A percentile compares a stretch with the other conserved stretches of the same genome.
These are phyloP conservation scores for Oceanodroma tethys DNA, from an alignment of 2,113 vertebrate species.

Conservation along the genomic window DNA sequence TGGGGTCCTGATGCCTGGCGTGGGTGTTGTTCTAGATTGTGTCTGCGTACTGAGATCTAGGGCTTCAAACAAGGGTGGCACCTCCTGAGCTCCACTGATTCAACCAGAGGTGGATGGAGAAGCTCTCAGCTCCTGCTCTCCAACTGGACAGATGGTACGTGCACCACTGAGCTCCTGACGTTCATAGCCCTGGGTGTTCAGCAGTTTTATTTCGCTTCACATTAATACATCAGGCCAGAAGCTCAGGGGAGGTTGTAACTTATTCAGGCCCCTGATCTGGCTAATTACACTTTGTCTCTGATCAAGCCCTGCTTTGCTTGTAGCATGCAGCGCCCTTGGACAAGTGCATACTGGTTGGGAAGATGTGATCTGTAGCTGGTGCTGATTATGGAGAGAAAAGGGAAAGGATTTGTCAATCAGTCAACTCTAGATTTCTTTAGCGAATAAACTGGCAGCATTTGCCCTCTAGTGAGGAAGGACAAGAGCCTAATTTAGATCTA, in stretches of 20 bases:
- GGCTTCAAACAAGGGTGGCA: not conserved
- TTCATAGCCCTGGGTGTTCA: accelerated
- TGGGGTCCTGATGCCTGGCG: not conserved
- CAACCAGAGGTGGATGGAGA: not conserved
- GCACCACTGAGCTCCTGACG: not conserved
- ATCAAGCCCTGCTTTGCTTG: not conserved
- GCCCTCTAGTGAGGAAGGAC: constrained; percentile 60
- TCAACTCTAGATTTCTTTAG: not conserved
- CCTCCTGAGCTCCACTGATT: not conserved
- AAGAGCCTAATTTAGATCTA: constrained; percentile 54
- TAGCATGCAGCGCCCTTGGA: not conserved
- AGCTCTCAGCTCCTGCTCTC: not conserved
- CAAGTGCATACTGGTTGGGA: not conserved
- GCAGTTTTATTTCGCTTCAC: not conserved
- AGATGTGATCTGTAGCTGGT: not conserved
- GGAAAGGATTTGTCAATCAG: not conserved
- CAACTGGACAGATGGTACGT: not conserved
- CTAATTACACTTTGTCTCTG: not conserved
- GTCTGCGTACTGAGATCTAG: not conserved
- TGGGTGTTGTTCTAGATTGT: accelerated
- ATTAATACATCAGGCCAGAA: not conserved
- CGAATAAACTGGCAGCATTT: not conserved
- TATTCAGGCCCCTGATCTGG: not conserved
- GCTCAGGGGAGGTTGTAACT: not conserved
- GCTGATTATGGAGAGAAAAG: not conserved